A percentile compares a stretch with the other conserved stretches of the same genome.
Evolutionary conservation across 2,888 invertebrate genomes (phyloP).

Genomic region (Drosophila kanekoi): DNA sequence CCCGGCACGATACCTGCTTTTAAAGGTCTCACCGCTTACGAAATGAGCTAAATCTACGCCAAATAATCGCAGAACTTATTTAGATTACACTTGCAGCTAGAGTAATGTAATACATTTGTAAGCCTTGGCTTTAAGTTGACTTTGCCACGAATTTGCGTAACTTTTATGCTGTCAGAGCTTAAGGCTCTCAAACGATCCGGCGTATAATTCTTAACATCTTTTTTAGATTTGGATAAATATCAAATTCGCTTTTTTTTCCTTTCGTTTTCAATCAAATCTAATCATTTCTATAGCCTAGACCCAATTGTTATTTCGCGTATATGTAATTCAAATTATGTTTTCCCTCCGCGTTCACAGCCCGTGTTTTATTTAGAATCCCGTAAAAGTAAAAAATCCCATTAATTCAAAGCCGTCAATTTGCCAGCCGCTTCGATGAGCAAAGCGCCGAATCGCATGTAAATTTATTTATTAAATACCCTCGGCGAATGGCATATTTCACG

Average conservation of each 20-base stretch:
- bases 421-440: constrained; percentile 24
- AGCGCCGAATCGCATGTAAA: constrained; percentile 18
- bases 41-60: constrained; percentile 8
- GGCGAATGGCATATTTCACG: constrained; percentile 60
- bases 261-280: too few species aligned
- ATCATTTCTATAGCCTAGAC: too few species aligned
- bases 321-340: constrained; percentile 5
- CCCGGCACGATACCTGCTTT: constrained; percentile 14
- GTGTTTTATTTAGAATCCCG: not conserved
- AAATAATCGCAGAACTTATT: constrained; percentile 39
- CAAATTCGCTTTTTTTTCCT: too few species aligned
- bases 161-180: too few species aligned
- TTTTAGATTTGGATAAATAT: too few species aligned
- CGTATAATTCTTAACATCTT: too few species aligned
- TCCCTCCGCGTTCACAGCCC: not conserved
- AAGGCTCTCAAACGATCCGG: not conserved
- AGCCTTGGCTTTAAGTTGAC: constrained; percentile 1
- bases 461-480: constrained; percentile 52
- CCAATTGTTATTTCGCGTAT: not conserved
- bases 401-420: constrained; percentile 38
- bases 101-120: not conserved
- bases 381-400: constrained; percentile 32
- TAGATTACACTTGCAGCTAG: constrained; percentile 9
- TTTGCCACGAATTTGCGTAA: not conserved
- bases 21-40: constrained; percentile 22